Percentiles rank a stretch among this genome's conserved stretches.
These are phyloP conservation scores for Cyclina sinensis DNA, from an alignment of 1,140 invertebrate species.

Conservation along the genomic window DNA sequence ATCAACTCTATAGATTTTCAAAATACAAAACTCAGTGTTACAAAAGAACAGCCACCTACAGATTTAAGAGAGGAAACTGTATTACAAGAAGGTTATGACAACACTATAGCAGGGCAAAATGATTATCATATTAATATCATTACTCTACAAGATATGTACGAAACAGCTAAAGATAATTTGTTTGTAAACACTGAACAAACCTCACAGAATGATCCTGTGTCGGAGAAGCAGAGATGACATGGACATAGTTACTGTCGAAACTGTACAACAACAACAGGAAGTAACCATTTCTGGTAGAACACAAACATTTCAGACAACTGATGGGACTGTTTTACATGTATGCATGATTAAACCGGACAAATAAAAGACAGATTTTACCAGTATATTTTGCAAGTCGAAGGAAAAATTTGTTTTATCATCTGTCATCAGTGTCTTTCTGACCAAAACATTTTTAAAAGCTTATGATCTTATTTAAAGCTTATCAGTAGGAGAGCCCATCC, in stretches of 20 bases:
- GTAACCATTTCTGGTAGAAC: neutral
- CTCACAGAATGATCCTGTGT: neutral
- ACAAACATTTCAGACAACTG: neutral
- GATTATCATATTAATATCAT: neutral
- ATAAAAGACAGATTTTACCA: neutral
- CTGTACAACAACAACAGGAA: neutral
- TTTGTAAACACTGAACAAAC: neutral
- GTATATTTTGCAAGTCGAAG: too few relatives aligned
- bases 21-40: neutral
- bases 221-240: neutral
- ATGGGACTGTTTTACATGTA: slow-evolving; percentile 7
- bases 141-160: neutral
- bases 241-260: neutral
- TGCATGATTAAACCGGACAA: neutral
- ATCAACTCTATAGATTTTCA: neutral
- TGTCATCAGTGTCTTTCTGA: too few relatives aligned
- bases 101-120: neutral
- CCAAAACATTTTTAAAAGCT: too few relatives aligned
- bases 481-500: too few relatives aligned
- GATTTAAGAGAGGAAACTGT: neutral
- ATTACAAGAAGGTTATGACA: neutral
- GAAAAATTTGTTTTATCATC: too few relatives aligned
- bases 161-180: neutral
- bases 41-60: neutral
- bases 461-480: too few relatives aligned